Evolutionary conservation across 2,888 invertebrate species (phyloP).

Genomic region (Ectemnius continuus): DNA sequence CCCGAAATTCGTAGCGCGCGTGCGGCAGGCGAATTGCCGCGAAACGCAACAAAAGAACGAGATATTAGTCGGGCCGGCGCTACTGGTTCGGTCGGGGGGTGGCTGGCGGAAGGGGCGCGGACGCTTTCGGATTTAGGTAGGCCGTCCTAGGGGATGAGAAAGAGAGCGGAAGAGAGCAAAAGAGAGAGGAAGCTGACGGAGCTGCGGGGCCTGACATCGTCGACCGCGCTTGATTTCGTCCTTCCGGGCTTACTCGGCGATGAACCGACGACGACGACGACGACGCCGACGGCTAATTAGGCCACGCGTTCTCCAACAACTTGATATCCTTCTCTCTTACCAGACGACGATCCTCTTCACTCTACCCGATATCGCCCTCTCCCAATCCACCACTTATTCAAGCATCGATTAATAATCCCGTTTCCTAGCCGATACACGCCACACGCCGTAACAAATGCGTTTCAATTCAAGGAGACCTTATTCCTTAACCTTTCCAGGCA

Average conservation of each 20-base stretch:
- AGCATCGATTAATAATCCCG: slow-evolving; percentile 49
- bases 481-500: slow-evolving; percentile 19
- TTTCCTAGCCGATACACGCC: slow-evolving; percentile 33
- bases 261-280: slow-evolving; percentile 22
- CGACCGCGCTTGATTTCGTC: slow-evolving; percentile 55
- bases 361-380: slow-evolving; percentile 45
- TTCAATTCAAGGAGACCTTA: slow-evolving; percentile 43
- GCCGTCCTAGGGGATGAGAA: slow-evolving; percentile 12
- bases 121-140: too few relatives aligned
- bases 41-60: slow-evolving; percentile 76
- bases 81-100: slow-evolving; percentile 33
- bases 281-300: slow-evolving; percentile 50
- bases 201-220: slow-evolving; percentile 41
- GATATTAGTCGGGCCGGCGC: slow-evolving; percentile 69
- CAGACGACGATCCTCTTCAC: slow-evolving; percentile 37
- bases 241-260: slow-evolving; percentile 40
- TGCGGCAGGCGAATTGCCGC: slow-evolving; percentile 70
- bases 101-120: slow-evolving; percentile 1
- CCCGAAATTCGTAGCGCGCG: slow-evolving; percentile 74
- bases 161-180: background rate
- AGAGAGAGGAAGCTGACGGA: slow-evolving; percentile 1
- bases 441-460: slow-evolving; percentile 30
- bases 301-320: slow-evolving; percentile 46
- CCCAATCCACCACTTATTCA: background rate
- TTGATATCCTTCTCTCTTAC: slow-evolving; percentile 48